A percentile compares a stretch with the other conserved stretches of the same genome.
phyloP scores from a whole-genome alignment of 2,888 invertebrate genomes.

The Agonopterix alstromeriana region DNA sequence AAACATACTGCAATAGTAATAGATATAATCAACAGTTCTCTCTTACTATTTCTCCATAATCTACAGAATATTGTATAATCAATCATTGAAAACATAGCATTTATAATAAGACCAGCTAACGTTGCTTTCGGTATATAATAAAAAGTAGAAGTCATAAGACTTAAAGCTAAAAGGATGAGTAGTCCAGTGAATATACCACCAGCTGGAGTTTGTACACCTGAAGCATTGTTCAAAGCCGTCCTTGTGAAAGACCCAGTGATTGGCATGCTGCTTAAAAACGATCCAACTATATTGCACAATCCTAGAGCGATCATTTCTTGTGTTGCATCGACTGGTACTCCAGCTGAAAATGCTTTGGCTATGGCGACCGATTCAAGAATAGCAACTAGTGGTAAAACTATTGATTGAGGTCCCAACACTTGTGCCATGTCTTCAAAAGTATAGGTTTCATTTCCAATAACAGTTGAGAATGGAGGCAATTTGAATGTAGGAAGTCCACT shows the following conservation, averaged over 20 bases:
- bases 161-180: slow-evolving; percentile 86
- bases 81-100: slow-evolving; percentile 92
- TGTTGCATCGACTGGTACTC: slow-evolving; percentile 88
- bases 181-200: slow-evolving; percentile 87
- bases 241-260: slow-evolving; percentile 90
- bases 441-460: slow-evolving; percentile 75
- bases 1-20: slow-evolving; percentile 43
- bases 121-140: slow-evolving; percentile 91
- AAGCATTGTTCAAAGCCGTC: slow-evolving; percentile 92
- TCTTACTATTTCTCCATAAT: slow-evolving; percentile 88
- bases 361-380: slow-evolving; percentile 85
- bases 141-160: slow-evolving; percentile 88
- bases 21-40: slow-evolving; percentile 41
- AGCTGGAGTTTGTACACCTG: slow-evolving; percentile 90
- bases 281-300: slow-evolving; percentile 87
- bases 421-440: slow-evolving; percentile 79
- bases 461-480: slow-evolving; percentile 81
- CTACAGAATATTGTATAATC: slow-evolving; percentile 78
- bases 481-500: slow-evolving; percentile 82
- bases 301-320: slow-evolving; percentile 95
- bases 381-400: slow-evolving; percentile 82
- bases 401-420: slow-evolving; percentile 76
- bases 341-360: slow-evolving; percentile 86
- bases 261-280: slow-evolving; percentile 92
- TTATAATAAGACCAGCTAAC: slow-evolving; percentile 91